Evolutionary conservation across 2,888 invertebrate genomes (phyloP).

Genomic region (Morinoia aosen): DNA sequence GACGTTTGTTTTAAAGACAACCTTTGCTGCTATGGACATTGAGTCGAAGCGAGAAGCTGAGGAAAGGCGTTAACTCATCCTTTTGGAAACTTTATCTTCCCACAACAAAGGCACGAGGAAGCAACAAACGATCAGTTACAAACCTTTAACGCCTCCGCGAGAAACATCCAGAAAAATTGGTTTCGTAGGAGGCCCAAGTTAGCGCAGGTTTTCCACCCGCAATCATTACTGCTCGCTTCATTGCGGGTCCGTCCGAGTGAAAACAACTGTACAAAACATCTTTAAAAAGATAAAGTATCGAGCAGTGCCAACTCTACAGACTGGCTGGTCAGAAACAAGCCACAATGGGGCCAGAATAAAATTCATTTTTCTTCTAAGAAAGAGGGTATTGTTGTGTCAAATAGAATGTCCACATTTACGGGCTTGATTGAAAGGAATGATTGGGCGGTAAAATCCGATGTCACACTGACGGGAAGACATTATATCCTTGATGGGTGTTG

Average conservation of each 20-base stretch:
- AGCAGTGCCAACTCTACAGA: neutral
- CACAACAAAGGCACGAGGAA: conserved; percentile 42
- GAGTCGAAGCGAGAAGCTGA: neutral
- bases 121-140: conserved; percentile 49
- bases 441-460: neutral
- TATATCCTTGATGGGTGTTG: neutral
- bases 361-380: conserved; percentile 4
- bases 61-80: neutral
- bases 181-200: conserved; percentile 15
- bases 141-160: conserved; percentile 32
- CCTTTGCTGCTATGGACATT: neutral
- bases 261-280: conserved; percentile 20
- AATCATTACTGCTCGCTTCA: conserved; percentile 28
- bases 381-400: neutral
- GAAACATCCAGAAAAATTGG: conserved; percentile 47
- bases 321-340: neutral
- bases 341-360: conserved; percentile 18
- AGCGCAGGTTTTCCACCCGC: conserved; percentile 1
- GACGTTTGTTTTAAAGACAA: neutral
- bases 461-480: neutral
- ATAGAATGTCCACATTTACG: neutral
- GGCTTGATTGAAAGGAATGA: neutral
- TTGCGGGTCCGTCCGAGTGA: conserved; percentile 27
- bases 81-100: conserved; percentile 25
- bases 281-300: conserved; percentile 42